Percentiles rank a stretch among this genome's conserved stretches.
Conservation (phyloP, 2,113 vertebrate genomes). For the Otocyon megalotis region DNA sequence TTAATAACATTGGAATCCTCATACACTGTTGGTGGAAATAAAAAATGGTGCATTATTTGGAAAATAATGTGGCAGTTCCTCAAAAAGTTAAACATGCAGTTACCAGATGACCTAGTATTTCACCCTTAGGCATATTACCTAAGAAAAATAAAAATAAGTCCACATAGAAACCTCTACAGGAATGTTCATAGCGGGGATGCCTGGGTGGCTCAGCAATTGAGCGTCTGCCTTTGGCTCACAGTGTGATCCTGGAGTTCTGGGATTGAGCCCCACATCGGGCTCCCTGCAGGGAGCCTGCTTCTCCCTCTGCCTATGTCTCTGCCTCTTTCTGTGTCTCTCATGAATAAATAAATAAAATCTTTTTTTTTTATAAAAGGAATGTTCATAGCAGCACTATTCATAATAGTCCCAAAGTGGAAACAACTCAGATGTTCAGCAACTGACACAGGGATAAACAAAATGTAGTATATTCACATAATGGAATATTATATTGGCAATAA, state of each 20-base stretch:
- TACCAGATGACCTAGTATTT: not conserved
- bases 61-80: not conserved
- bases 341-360: too few species aligned
- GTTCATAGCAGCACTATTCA: not conserved
- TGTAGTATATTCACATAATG: not conserved
- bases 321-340: too few species aligned
- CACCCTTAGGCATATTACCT: not conserved
- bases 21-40: not conserved
- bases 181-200: not conserved
- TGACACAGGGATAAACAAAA: not conserved
- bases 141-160: not conserved
- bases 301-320: too few species aligned
- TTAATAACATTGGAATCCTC: not conserved
- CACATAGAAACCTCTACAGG: not conserved
- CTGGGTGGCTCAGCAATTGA: too few species aligned
- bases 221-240: too few species aligned
- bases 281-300: too few species aligned
- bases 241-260: too few species aligned
- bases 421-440: not conserved
- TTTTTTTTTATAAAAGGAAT: not conserved
- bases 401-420: not conserved
- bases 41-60: not conserved
- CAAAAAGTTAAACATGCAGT: not conserved
- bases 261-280: too few species aligned
- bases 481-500: slow-evolving; percentile 7